These are phyloP conservation scores for Bembecia ichneumoniformis DNA, from an alignment of 2,888 invertebrate genomes.

Conservation along the genomic window DNA sequence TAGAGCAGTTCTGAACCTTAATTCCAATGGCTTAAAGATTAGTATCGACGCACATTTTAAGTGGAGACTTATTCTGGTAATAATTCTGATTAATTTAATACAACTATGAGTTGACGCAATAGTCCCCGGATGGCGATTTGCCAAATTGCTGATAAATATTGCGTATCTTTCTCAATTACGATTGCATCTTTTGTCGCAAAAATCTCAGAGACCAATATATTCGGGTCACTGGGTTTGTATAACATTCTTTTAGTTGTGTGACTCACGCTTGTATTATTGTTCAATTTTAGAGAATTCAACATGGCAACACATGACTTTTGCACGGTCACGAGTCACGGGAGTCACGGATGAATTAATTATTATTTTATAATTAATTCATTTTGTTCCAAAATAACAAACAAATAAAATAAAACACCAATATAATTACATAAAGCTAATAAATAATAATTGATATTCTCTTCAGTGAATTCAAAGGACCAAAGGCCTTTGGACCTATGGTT, in stretches of 20 bases:
- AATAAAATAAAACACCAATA: no score
- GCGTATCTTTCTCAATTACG: constrained; percentile 23
- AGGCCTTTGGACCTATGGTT: no score
- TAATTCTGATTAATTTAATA: constrained; percentile 1
- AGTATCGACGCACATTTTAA: no score
- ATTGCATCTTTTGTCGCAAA: constrained; percentile 13
- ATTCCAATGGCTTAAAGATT: no score
- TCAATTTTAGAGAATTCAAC: neutral
- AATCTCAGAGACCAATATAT: constrained; percentile 15
- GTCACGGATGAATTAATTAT: no score
- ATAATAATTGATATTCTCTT: no score
- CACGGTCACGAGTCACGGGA: no score
- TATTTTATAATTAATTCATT: no score
- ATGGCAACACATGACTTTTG: neutral
- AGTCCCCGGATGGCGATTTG: constrained; percentile 10
- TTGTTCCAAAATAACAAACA: no score
- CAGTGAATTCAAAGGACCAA: no score
- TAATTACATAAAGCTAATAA: no score
- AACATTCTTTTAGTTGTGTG: constrained; percentile 6
- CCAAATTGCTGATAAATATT: constrained; percentile 20
- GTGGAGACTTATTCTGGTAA: neutral
- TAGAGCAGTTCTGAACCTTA: no score
- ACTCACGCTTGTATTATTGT: neutral
- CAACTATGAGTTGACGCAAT: constrained; percentile 6
- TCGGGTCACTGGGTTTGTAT: constrained; percentile 23